phyloP scores from a whole-genome alignment of 2,888 invertebrate genomes.

The Diadegma fenestrale region DNA sequence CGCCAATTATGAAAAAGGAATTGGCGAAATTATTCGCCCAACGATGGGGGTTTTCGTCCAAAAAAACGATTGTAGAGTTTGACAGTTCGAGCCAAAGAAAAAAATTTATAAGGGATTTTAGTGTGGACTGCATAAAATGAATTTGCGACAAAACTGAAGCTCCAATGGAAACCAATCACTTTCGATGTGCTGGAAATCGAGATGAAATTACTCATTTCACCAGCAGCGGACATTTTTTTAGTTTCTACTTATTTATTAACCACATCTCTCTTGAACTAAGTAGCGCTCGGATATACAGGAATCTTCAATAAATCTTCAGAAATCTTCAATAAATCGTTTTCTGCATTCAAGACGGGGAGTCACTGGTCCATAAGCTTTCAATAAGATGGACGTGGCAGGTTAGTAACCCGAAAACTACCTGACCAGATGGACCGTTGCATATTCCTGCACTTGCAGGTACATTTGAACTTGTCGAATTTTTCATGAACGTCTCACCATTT shows the following conservation, averaged over 20 bases:
- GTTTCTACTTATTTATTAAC: not conserved
- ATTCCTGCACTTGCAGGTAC: not conserved
- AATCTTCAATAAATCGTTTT: conserved; percentile 2
- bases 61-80: no score
- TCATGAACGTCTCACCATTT: not conserved
- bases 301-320: not conserved
- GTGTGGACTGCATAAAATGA: no score
- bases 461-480: not conserved
- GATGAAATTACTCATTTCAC: not conserved
- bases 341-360: conserved; percentile 29
- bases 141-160: not conserved
- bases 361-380: conserved; percentile 23
- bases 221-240: not conserved
- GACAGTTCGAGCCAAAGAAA: no score
- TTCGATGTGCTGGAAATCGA: not conserved
- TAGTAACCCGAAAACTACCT: conserved; percentile 71
- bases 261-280: not conserved
- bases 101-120: no score
- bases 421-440: conserved; percentile 31
- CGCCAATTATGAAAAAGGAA: no score
- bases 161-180: not conserved
- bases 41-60: no score
- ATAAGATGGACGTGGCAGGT: conserved; percentile 64
- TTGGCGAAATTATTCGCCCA: no score
- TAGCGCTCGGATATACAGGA: not conserved